phyloP scores from a whole-genome alignment of 1,140 invertebrate species.

The Oedothorax gibbosus region DNA sequence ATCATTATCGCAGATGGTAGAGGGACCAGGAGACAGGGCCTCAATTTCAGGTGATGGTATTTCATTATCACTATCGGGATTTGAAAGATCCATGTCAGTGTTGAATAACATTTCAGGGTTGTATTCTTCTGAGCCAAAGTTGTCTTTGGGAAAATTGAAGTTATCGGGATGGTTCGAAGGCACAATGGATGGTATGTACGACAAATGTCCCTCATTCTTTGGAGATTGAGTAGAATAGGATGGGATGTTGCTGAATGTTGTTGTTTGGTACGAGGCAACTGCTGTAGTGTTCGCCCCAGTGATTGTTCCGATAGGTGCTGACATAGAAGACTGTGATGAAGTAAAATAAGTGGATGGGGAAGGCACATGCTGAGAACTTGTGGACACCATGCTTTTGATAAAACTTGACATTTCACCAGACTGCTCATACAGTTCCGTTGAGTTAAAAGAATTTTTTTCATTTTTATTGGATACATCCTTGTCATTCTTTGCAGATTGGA shows the following conservation, averaged over 20 bases:
- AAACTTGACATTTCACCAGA: conserved; percentile 38
- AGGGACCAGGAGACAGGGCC: conserved; percentile 17
- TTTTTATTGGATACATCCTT: conserved; percentile 36
- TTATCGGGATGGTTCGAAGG: conserved; percentile 46
- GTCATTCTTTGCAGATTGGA: conserved; percentile 36
- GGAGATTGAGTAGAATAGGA: conserved; percentile 37
- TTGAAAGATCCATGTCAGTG: conserved; percentile 63
- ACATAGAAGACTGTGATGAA: conserved; percentile 8
- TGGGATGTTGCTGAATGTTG: conserved; percentile 23
- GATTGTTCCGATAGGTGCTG: conserved; percentile 20
- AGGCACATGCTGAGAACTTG: conserved; percentile 17
- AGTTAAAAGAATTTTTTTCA: conserved; percentile 21
- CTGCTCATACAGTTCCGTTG: conserved; percentile 13
- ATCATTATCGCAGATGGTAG: background rate
- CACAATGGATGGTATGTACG: conserved; percentile 59
- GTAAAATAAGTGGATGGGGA: conserved; percentile 40
- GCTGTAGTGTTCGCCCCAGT: background rate
- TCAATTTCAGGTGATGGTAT: conserved; percentile 41
- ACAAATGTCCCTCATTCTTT: conserved; percentile 23
- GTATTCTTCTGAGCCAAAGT: conserved; percentile 8
- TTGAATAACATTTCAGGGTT: conserved; percentile 55
- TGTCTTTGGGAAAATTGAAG: conserved; percentile 7
- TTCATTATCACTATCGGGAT: conserved; percentile 56
- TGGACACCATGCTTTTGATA: conserved; percentile 31
- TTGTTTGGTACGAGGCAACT: conserved; percentile 38